These are phyloP conservation scores for Ricordea florida DNA, from an alignment of 92 coral and sea anemone genomes.

Conservation along the genomic window DNA sequence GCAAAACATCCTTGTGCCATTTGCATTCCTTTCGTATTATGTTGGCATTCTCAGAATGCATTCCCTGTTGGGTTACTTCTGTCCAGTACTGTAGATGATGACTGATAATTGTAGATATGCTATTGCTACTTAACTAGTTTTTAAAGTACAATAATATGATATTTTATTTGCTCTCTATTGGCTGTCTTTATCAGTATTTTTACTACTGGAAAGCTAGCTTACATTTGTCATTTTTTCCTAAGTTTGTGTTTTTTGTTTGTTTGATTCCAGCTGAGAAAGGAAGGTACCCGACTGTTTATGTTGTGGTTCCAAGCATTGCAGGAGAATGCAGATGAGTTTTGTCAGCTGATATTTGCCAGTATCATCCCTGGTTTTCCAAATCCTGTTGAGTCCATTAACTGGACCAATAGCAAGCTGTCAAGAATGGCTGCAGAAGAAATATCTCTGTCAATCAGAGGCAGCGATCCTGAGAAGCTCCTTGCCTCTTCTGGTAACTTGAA, in stretches of 20 bases:
- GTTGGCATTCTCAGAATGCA: too few species aligned
- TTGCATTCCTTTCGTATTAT: too few species aligned
- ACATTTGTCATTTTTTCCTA: too few species aligned
- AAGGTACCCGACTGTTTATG: conserved; percentile 89
- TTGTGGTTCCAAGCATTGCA: conserved; percentile 93
- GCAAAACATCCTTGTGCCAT: too few species aligned
- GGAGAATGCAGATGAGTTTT: conserved; percentile 77
- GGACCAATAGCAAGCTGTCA: conserved; percentile 64
- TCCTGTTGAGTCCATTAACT: conserved; percentile 72
- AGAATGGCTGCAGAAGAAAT: conserved; percentile 78
- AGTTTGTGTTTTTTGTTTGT: too few species aligned
- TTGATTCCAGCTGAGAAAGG: conserved; percentile 73
- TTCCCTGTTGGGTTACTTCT: too few species aligned
- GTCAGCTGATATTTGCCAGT: conserved; percentile 88
- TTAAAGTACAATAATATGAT: too few species aligned
- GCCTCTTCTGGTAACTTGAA: conserved; percentile 61
- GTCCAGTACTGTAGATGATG: too few species aligned
- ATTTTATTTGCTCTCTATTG: neutral
- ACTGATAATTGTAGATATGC: too few species aligned
- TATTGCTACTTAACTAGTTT: too few species aligned
- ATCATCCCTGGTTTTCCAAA: conserved; percentile 97
- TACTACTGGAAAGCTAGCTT: too few species aligned
- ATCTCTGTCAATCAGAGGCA: conserved; percentile 67
- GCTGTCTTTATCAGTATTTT: neutral
- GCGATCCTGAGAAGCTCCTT: conserved; percentile 56